Evolutionary conservation across 2,888 invertebrate species (phyloP).

Genomic region (Zygaena filipendulae): DNA sequence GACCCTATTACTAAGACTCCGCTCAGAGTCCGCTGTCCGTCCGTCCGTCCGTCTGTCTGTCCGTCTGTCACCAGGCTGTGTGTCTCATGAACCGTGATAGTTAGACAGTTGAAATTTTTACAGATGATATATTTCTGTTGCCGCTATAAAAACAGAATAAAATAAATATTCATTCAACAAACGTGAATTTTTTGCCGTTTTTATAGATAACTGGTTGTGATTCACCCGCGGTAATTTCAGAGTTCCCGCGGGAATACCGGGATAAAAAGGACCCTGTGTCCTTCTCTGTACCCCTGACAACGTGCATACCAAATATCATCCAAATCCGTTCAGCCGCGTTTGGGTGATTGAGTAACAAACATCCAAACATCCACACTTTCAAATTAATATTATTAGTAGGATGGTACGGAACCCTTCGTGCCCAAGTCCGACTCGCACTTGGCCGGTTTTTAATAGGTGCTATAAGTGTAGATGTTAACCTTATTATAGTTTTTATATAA

Average conservation of each 20-base stretch:
- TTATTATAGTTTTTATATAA: too few relatives aligned
- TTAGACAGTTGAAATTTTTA: constrained; percentile 1
- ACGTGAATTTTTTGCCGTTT: constrained; percentile 1
- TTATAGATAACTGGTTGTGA: background rate
- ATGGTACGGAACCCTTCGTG: constrained; percentile 1
- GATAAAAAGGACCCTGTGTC: too few relatives aligned
- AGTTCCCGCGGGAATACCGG: too few relatives aligned
- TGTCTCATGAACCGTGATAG: background rate
- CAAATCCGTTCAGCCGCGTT: too few relatives aligned
- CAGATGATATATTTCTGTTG: constrained; percentile 1
- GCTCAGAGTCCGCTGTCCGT: background rate
- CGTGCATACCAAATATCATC: too few relatives aligned
- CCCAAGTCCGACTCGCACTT: constrained; percentile 1
- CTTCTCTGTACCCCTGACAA: too few relatives aligned
- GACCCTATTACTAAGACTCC: background rate
- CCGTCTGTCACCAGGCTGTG: background rate
- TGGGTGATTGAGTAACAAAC: too few relatives aligned
- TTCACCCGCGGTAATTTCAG: too few relatives aligned
- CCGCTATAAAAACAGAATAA: background rate
- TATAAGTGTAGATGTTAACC: too few relatives aligned
- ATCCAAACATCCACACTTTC: too few relatives aligned
- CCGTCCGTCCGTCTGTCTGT: background rate
- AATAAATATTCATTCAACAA: constrained; percentile 1
- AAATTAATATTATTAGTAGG: too few relatives aligned
- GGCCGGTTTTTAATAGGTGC: background rate